Evolutionary conservation across 2,888 invertebrate genomes (phyloP), one percentile per base, ranked within the genome.

Genomic region (Lingula anatina): DNA sequence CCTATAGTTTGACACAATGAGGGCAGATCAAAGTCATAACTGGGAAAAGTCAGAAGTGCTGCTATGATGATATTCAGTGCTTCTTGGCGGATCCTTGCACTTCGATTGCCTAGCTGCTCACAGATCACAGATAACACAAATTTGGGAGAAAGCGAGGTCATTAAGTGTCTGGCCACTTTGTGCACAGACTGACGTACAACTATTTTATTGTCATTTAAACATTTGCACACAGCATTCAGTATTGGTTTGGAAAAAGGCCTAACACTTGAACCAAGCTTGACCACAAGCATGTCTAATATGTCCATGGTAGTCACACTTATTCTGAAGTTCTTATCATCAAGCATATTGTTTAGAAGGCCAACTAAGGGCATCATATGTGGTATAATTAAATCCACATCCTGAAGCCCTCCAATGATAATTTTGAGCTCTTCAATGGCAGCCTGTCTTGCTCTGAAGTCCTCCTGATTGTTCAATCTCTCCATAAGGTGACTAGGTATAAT

Each of bases 51-150:
- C 71, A 89, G 82, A 58, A 89, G 75, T 7, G 88, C 84, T 57
- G 86, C 86, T 67, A 89, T 87, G 44, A 88, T 79, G 62, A 88
- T 83, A 74, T 89, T 87, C 7, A 89, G 71, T 0, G 86, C 83
- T 65, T 87, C 87, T 74, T 89, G 88, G 49, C 87, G 79, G 52
- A 86, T 83, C 80, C 85, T 71, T 3, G 79, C 77, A 55, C 79
- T 79, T 51, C 75, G 68, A 55, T 79, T 76, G 31, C 71, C 68
- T 35, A 80, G 68, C 53, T 80, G 79, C 45, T 80, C 80, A 47
- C 80, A 71, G 37, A 84, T 66, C 53, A 80, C 77, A 50, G 79
- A 77, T n/a, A 83, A 63, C 27, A 83, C 80, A n/a, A 78, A 69
- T 53, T 80, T 78, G 3, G 83, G 81, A 41, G 76, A 71, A 20